These are phyloP conservation scores for Steinernema scapterisci DNA, from an alignment of 2,888 invertebrate species.

Conservation along the genomic window DNA sequence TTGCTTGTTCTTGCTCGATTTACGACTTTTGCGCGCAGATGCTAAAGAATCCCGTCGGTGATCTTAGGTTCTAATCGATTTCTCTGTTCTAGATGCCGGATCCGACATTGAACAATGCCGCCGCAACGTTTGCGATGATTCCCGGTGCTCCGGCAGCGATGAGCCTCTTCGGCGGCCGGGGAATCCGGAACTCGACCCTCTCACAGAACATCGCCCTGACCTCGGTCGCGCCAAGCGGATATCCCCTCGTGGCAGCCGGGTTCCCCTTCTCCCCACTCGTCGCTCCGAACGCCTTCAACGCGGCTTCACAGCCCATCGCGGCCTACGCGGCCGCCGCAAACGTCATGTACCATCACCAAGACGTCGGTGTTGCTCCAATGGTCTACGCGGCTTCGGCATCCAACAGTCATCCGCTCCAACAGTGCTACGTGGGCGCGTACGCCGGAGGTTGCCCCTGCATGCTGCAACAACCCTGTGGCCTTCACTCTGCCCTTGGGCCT, in stretches of 20 bases:
- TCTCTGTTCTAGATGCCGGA: constrained; percentile 22
- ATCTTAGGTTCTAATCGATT: not conserved
- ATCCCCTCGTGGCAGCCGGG: constrained; percentile 6
- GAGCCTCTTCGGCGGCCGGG: constrained; percentile 27
- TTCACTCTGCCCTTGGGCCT: constrained; percentile 19
- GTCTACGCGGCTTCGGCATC: constrained; percentile 28
- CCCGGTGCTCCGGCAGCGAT: constrained; percentile 16
- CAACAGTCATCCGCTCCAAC: constrained; percentile 15
- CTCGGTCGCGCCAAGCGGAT: not conserved
- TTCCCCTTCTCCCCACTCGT: constrained; percentile 26
- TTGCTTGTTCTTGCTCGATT: not conserved
- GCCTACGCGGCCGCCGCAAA: not conserved
- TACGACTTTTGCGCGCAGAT: constrained; percentile 1
- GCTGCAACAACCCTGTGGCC: constrained; percentile 23
- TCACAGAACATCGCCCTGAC: constrained; percentile 21
- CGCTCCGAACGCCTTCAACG: constrained; percentile 17
- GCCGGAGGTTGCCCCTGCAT: constrained; percentile 16
- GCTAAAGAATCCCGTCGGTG: not conserved
- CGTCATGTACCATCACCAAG: constrained; percentile 21
- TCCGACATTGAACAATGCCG: constrained; percentile 27
- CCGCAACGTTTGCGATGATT: constrained; percentile 11
- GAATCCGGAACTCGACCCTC: constrained; percentile 19
- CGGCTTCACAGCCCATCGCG: constrained; percentile 19
- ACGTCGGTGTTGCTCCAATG: constrained; percentile 12
- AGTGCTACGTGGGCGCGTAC: constrained; percentile 11